A percentile compares a stretch with the other conserved stretches of the same genome.
Evolutionary conservation across 2,797 vertebrate genomes (phyloP).

Genomic region (Silurus lanzhouensis): DNA sequence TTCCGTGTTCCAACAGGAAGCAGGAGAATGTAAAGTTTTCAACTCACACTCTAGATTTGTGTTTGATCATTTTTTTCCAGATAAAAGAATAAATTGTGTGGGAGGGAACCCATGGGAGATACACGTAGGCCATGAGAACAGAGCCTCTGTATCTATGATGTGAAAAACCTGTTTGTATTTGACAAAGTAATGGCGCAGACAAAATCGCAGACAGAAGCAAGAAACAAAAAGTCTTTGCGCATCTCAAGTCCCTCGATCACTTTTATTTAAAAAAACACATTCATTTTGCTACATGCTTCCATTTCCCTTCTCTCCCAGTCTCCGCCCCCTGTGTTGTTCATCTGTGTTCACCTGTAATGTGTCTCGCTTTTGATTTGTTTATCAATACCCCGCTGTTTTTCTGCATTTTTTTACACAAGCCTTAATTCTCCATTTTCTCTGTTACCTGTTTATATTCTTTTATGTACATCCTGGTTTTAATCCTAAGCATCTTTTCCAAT

Average conservation of each 20-base stretch:
- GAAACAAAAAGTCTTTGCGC: neutral
- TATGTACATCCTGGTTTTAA: neutral
- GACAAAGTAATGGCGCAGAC: neutral
- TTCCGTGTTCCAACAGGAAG: no score
- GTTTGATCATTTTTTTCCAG: no score
- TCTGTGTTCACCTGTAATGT: slow-evolving; percentile 1
- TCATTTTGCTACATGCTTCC: neutral
- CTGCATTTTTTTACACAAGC: neutral
- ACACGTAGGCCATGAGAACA: neutral
- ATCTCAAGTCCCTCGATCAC: neutral
- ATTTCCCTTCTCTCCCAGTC: neutral
- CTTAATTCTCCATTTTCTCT: neutral
- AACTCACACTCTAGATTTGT: no score
- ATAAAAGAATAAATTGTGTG: neutral
- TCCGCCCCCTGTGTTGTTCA: neutral
- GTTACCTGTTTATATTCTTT: neutral
- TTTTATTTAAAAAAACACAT: neutral
- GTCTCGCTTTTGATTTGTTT: neutral
- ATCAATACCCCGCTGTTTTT: neutral
- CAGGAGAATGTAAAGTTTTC: no score
- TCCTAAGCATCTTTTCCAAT: neutral
- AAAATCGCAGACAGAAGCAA: neutral
- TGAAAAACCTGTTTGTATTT: neutral
- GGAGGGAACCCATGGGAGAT: neutral
- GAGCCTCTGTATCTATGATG: neutral